These are phyloP conservation scores for Drosophila lowei DNA, from an alignment of 1,140 invertebrate genomes.

Conservation along the genomic window DNA sequence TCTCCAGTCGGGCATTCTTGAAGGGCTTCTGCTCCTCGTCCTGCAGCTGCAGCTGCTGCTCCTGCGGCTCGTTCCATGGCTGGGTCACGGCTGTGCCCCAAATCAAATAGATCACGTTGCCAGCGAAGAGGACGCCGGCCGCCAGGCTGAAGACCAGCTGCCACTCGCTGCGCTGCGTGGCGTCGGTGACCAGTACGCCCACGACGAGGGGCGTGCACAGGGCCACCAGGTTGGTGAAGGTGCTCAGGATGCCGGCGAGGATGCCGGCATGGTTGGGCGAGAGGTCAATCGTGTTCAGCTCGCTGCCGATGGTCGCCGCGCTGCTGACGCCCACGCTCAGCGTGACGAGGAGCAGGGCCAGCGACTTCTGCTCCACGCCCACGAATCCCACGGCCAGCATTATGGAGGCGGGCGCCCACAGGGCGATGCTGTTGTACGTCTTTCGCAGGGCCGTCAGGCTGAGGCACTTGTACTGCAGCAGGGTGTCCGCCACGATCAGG, in stretches of 20 bases:
- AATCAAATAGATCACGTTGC: slow-evolving; percentile 88
- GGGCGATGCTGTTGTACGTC: slow-evolving; percentile 87
- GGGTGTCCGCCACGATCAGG: slow-evolving; percentile 86
- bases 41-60: slow-evolving; percentile 5
- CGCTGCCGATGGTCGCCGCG: slow-evolving; percentile 88
- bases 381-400: slow-evolving; percentile 87
- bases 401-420: slow-evolving; percentile 85
- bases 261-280: slow-evolving; percentile 90
- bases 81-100: slow-evolving; percentile 87
- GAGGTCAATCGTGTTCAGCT: slow-evolving; percentile 89
- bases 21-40: slow-evolving; percentile 39
- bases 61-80: slow-evolving; percentile 85
- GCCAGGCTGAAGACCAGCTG: slow-evolving; percentile 89
- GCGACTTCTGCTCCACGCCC: slow-evolving; percentile 82
- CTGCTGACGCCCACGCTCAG: slow-evolving; percentile 91
- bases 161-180: slow-evolving; percentile 86
- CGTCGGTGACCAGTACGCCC: slow-evolving; percentile 86
- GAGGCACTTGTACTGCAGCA: slow-evolving; percentile 85
- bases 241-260: slow-evolving; percentile 88
- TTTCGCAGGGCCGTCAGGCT: slow-evolving; percentile 86
- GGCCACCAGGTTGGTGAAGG: slow-evolving; percentile 88
- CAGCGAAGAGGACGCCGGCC: slow-evolving; percentile 87
- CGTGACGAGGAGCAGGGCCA: slow-evolving; percentile 86
- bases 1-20: slow-evolving; percentile 44
- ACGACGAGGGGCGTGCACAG: slow-evolving; percentile 88